Percentiles rank a stretch among this genome's conserved stretches.
phyloP scores from a whole-genome alignment of 2,888 invertebrate genomes.

The Philhelius pedissequus region DNA sequence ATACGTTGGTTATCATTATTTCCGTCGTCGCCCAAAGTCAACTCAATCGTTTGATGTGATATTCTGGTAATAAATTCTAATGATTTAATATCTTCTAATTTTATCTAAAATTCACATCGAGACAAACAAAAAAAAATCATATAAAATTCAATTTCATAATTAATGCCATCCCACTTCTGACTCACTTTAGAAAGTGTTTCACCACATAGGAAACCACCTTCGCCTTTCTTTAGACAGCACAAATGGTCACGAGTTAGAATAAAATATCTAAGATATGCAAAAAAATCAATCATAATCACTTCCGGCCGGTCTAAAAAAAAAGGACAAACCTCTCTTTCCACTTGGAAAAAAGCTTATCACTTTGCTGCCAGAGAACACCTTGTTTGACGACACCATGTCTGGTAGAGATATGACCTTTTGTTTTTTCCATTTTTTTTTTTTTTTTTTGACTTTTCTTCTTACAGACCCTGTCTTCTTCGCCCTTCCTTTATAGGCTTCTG shows the following conservation, averaged over 20 bases:
- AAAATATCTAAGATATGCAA: slow-evolving; percentile 30
- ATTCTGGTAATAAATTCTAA: slow-evolving; percentile 53
- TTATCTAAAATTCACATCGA: slow-evolving; percentile 21
- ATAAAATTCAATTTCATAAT: not conserved
- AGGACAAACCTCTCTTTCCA: slow-evolving; percentile 59
- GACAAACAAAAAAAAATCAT: not conserved
- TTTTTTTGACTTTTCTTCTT: not conserved
- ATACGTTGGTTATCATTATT: slow-evolving; percentile 53
- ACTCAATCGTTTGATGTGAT: slow-evolving; percentile 57
- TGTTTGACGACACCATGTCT: slow-evolving; percentile 66
- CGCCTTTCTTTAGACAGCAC: slow-evolving; percentile 57
- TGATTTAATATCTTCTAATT: slow-evolving; percentile 59
- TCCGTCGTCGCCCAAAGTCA: slow-evolving; percentile 38
- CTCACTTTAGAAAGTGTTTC: slow-evolving; percentile 57
- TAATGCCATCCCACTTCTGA: not conserved
- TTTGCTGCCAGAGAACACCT: slow-evolving; percentile 61
- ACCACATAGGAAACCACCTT: slow-evolving; percentile 54
- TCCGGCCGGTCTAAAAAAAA: slow-evolving; percentile 13
- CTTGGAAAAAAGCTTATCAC: slow-evolving; percentile 55
- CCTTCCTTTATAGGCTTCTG: not conserved
- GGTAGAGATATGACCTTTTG: slow-evolving; percentile 42
- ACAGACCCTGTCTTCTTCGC: slow-evolving; percentile 12
- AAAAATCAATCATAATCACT: not conserved
- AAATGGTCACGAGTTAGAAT: slow-evolving; percentile 58
- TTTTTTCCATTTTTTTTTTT: slow-evolving; percentile 33